Evolutionary conservation across 1,140 invertebrate genomes (phyloP).

Genomic region (Drosophila varians): DNA sequence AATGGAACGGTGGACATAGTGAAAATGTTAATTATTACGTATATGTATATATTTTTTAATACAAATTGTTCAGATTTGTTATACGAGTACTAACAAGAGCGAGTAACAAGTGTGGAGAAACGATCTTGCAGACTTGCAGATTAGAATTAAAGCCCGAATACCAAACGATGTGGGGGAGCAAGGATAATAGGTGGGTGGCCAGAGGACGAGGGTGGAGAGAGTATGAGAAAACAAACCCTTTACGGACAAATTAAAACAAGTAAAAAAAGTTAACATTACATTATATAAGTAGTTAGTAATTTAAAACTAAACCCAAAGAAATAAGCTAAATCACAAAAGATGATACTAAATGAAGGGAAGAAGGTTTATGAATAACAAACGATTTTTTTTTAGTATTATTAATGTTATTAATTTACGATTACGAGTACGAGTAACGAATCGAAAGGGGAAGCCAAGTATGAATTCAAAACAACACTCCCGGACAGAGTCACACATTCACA

Average conservation of each 20-base stretch:
- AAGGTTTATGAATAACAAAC: constrained; percentile 73
- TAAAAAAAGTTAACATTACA: constrained; percentile 84
- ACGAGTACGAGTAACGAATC: constrained; percentile 34
- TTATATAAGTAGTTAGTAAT: constrained; percentile 84
- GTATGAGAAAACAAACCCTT: constrained; percentile 57
- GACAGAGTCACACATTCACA: constrained; percentile 25
- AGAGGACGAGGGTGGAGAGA: not conserved
- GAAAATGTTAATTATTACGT: constrained; percentile 81
- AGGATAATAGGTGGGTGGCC: not conserved
- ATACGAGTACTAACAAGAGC: constrained; percentile 45
- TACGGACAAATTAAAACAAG: constrained; percentile 83
- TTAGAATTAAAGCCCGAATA: constrained; percentile 50
- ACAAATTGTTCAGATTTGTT: constrained; percentile 77
- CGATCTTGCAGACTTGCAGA: constrained; percentile 41
- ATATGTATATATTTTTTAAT: constrained; percentile 79
- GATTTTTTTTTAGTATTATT: constrained; percentile 70
- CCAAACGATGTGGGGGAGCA: constrained; percentile 1
- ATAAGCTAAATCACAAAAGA: constrained; percentile 51
- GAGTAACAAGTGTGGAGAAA: constrained; percentile 26
- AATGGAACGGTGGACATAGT: constrained; percentile 52
- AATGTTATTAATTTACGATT: constrained; percentile 75
- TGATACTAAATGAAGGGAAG: constrained; percentile 29
- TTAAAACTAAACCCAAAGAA: constrained; percentile 66
- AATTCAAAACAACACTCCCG: constrained; percentile 5
- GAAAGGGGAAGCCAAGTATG: constrained; percentile 3